These are phyloP conservation scores for Pentalonia nigronervosa DNA, from an alignment of 1,140 invertebrate species.

Conservation along the genomic window DNA sequence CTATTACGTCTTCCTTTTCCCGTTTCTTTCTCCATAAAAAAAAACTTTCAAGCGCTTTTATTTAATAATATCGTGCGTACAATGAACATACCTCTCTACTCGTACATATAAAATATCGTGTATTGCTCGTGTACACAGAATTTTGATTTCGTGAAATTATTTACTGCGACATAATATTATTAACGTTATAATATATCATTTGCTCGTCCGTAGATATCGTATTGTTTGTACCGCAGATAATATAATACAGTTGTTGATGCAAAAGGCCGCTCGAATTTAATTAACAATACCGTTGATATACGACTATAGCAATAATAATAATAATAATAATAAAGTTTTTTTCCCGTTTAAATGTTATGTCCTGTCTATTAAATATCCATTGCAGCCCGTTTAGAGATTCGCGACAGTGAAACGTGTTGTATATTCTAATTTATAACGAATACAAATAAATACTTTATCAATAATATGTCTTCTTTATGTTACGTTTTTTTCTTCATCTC, in stretches of 20 bases:
- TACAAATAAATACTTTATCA: not conserved
- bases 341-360: not conserved
- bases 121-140: not conserved
- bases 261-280: not conserved
- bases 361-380: not conserved
- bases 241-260: not conserved
- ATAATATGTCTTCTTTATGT: not conserved
- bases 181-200: not conserved
- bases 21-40: not conserved
- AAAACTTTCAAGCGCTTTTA: not conserved
- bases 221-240: not conserved
- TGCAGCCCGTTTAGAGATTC: too few species aligned
- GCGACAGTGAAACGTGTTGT: too few species aligned
- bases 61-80: not conserved
- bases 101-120: not conserved
- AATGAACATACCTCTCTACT: too few species aligned
- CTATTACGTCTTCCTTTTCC: not conserved
- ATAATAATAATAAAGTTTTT: not conserved
- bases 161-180: not conserved
- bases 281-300: not conserved
- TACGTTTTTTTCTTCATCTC: too few species aligned
- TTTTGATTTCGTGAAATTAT: not conserved
- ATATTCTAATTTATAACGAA: too few species aligned
- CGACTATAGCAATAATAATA: too few species aligned
- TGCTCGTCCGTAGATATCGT: not conserved